Evolutionary conservation across 2,888 invertebrate genomes (phyloP), one percentile per base, ranked within the genome.

Genomic region (Drosophila tanythrix): DNA sequence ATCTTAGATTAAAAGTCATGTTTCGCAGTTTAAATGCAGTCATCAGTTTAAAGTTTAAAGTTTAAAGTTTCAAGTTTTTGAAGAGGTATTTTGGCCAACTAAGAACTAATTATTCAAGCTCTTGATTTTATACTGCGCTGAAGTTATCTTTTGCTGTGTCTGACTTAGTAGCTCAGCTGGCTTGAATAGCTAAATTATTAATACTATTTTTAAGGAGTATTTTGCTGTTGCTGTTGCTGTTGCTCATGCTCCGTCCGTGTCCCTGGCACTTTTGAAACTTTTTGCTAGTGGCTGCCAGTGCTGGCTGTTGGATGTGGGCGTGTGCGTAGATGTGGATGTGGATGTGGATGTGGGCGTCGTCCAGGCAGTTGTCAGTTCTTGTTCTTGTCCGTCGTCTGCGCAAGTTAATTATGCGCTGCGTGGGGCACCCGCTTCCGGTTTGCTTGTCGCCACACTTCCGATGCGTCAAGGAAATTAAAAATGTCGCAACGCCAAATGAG

Each of bases 391-490:
- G 46, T 40, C 52, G 77, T 53, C 77, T 79, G 81, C 88, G 81
- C 88, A 78, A 89, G 89, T 89, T 87, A 90, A 87, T 87, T 87
- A 87, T 86, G 84, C 79, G 69, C 83, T 83, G 83, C 71, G 81
- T 71, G 76, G 71, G 68, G 59, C 64, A 58, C 65, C 65, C 72
- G 81, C 79, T 86, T 90, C 89, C 88, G 89, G 87, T 76, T 81
- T 64, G 76, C 68, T 70, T 77, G 69, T 72, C 73, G 79, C 76
- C 77, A 78, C 77, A 79, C 72, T 83, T 86, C 89, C 87, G 87
- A 51, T 76, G 80, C 67, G 57, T 57, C 60, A 71, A 88, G 90
- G 90, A 90, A 85, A 90, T 85, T 90, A 90, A 85, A 85, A 85
- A 85, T 88, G 90, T 88, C 85, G 82, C 70, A 55, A 71, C 25